Conservation (phyloP, 2,113 vertebrate species). For the cattle (Bos taurus) region DNA sequence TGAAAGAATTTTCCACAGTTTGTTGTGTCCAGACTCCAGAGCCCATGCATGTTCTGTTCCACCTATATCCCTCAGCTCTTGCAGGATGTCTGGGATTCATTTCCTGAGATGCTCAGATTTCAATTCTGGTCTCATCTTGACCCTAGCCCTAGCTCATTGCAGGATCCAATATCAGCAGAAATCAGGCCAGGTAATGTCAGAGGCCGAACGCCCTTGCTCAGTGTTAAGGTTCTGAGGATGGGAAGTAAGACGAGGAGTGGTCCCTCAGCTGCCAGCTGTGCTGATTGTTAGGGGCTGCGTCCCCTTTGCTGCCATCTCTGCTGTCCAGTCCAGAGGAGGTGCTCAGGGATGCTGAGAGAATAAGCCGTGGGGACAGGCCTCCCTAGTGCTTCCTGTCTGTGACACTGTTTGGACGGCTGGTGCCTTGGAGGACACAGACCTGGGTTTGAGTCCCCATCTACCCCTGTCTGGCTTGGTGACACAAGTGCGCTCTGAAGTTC, state of each 20-base stretch:
- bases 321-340: background rate
- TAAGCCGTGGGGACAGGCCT: background rate
- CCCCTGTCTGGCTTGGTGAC: background rate
- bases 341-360: background rate
- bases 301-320: background rate
- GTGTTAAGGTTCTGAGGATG: background rate
- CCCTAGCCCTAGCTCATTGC: background rate
- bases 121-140: background rate
- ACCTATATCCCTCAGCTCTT: background rate
- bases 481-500: background rate
- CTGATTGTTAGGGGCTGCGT: background rate
- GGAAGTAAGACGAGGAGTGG: background rate
- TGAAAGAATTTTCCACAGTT: background rate
- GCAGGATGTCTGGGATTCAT: background rate
- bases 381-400: accelerated
- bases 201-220: background rate
- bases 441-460: background rate
- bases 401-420: background rate
- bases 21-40: background rate
- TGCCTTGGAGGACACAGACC: background rate
- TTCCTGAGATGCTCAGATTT: background rate
- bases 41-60: background rate
- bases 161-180: background rate
- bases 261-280: background rate
- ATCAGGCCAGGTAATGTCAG: no score